Evolutionary conservation across 2,888 invertebrate genomes (phyloP).

Genomic region (Caenorhabditis becei): DNA sequence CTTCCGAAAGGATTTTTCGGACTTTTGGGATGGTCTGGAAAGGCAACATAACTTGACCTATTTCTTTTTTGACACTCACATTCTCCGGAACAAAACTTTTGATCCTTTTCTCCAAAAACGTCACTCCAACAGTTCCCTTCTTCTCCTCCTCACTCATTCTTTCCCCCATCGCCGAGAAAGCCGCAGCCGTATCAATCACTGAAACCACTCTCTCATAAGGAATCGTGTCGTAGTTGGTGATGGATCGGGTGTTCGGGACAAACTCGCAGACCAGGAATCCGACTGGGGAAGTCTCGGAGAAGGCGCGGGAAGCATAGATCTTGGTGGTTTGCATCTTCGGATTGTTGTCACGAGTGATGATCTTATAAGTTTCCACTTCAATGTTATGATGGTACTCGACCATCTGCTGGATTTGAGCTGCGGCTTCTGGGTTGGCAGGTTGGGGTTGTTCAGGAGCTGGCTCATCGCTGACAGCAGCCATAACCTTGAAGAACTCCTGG

Average conservation of each 20-base stretch:
- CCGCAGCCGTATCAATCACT: background rate
- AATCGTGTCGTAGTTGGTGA: background rate
- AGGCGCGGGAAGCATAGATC: background rate
- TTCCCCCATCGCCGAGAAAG: background rate
- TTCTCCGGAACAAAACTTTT: background rate
- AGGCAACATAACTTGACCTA: no score
- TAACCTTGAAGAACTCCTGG: background rate
- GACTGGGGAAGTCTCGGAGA: background rate
- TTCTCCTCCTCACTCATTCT: background rate
- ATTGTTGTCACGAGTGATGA: background rate
- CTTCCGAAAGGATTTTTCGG: background rate
- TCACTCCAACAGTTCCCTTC: background rate
- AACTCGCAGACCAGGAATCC: background rate
- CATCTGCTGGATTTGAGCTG: background rate
- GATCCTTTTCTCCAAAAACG: background rate
- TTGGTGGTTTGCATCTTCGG: background rate
- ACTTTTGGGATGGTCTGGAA: background rate
- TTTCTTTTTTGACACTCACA: no score
- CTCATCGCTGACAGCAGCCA: background rate
- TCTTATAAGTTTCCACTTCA: slow-evolving; percentile 1
- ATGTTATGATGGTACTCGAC: background rate
- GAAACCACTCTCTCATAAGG: background rate
- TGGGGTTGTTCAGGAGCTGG: no score
- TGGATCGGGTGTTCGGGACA: background rate
- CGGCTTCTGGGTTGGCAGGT: no score